Conservation (phyloP, 2,797 vertebrate species). For the Epinephelus coioides region DNA sequence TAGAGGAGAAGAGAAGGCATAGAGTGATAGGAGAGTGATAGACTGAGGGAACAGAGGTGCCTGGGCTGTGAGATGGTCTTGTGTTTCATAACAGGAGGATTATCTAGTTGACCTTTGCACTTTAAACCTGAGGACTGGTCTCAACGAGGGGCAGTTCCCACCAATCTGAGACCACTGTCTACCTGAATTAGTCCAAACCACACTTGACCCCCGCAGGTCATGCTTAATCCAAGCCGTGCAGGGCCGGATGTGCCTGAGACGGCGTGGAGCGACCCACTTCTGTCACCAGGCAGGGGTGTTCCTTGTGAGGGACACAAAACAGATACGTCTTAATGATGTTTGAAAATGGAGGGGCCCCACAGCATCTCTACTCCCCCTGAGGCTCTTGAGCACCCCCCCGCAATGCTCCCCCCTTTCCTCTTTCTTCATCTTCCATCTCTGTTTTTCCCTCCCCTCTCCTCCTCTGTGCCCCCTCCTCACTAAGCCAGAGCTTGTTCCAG, state of each 20-base stretch:
- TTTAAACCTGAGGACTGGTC: conserved; percentile 60
- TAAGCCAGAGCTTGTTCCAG: conserved; percentile 65
- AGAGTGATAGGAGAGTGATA: conserved; percentile 11
- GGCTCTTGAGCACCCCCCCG: conserved; percentile 14
- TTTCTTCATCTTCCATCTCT: conserved; percentile 42
- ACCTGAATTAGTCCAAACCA: conserved; percentile 81
- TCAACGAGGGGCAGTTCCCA: conserved; percentile 73
- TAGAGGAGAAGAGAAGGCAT: conserved; percentile 1
- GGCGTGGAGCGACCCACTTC: conserved; percentile 74
- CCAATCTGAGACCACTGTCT: conserved; percentile 76
- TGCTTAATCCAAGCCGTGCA: conserved; percentile 77
- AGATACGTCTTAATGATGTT: conserved; percentile 80
- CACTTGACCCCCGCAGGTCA: conserved; percentile 84
- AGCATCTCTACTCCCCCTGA: conserved; percentile 36
- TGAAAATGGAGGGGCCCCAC: conserved; percentile 69
- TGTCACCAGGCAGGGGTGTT: conserved; percentile 72
- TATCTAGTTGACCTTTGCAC: conserved; percentile 82
- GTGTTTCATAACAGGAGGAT: conserved; percentile 80
- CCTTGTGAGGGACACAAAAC: conserved; percentile 74
- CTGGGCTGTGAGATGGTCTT: conserved; percentile 50
- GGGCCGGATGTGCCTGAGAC: conserved; percentile 80
- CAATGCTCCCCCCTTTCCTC: neutral
- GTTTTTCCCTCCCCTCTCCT: conserved; percentile 21
- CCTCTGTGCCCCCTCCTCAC: neutral
- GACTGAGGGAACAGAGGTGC: conserved; percentile 36